phyloP scores from a whole-genome alignment of 1,140 invertebrate species.

The Drosophila ercepeae region DNA sequence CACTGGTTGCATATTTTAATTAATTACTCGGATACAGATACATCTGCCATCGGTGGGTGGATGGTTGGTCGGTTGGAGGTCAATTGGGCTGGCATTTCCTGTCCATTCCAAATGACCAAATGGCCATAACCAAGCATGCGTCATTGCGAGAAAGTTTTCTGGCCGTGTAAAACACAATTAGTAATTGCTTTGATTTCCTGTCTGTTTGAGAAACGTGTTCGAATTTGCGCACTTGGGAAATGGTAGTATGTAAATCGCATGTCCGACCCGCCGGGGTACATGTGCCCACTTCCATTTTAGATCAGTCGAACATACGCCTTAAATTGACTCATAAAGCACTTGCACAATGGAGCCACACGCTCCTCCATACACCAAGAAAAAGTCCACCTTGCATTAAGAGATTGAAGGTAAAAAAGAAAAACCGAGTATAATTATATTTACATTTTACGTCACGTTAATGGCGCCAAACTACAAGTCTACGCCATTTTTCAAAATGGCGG shows the following conservation, averaged over 20 bases:
- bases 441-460: too few species aligned
- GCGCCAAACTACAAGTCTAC: too few species aligned
- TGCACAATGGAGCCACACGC: slow-evolving; percentile 56
- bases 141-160: slow-evolving; percentile 44
- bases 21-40: slow-evolving; percentile 58
- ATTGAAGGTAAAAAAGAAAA: background rate
- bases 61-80: slow-evolving; percentile 10
- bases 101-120: slow-evolving; percentile 28
- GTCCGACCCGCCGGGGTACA: slow-evolving; percentile 49
- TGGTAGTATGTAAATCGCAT: slow-evolving; percentile 61
- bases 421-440: background rate
- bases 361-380: background rate
- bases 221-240: slow-evolving; percentile 60
- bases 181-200: slow-evolving; percentile 65
- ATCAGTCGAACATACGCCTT: slow-evolving; percentile 35
- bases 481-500: too few species aligned
- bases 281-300: slow-evolving; percentile 50
- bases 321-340: slow-evolving; percentile 72
- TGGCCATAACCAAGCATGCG: slow-evolving; percentile 20
- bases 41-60: slow-evolving; percentile 8
- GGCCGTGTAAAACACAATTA: slow-evolving; percentile 43
- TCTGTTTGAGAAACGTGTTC: slow-evolving; percentile 61
- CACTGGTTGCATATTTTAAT: slow-evolving; percentile 60
- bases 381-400: background rate
- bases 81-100: slow-evolving; percentile 72